These are phyloP conservation scores for Lepilemur septentrionalis DNA, from an alignment of 2,797 vertebrate genomes.

Conservation along the genomic window DNA sequence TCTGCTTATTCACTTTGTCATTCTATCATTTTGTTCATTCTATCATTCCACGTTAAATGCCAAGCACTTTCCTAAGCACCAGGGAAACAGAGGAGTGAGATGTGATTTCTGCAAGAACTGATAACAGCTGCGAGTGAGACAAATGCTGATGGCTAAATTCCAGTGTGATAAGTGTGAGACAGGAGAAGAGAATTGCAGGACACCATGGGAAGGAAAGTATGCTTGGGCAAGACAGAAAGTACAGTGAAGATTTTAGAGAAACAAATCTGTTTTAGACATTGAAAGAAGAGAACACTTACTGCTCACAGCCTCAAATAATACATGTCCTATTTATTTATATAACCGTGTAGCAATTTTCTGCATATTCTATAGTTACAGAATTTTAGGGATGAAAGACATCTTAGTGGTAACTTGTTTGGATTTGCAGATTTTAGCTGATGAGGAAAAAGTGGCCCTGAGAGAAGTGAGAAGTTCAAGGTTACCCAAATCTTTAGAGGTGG, in stretches of 20 bases:
- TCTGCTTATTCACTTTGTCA: background rate
- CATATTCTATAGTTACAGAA: background rate
- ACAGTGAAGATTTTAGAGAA: background rate
- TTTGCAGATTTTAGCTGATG: background rate
- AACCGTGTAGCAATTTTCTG: background rate
- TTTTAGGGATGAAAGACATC: background rate
- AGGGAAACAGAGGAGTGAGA: background rate
- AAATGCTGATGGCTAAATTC: background rate
- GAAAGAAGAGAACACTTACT: background rate
- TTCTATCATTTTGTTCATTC: background rate
- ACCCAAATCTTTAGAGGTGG: background rate
- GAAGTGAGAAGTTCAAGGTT: background rate
- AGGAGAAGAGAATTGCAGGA: background rate
- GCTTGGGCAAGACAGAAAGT: background rate
- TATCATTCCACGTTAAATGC: background rate
- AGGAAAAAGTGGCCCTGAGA: background rate
- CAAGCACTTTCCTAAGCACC: background rate
- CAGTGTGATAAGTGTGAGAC: background rate
- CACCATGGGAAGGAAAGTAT: background rate
- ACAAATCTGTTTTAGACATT: background rate
- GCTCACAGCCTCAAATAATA: background rate
- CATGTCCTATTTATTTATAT: background rate
- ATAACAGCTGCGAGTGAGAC: background rate
- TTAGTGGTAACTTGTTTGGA: background rate
- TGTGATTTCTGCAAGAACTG: background rate